Base-by-base conservation (phyloP, 2,888 invertebrate species). In the Tipula unca region DNA sequence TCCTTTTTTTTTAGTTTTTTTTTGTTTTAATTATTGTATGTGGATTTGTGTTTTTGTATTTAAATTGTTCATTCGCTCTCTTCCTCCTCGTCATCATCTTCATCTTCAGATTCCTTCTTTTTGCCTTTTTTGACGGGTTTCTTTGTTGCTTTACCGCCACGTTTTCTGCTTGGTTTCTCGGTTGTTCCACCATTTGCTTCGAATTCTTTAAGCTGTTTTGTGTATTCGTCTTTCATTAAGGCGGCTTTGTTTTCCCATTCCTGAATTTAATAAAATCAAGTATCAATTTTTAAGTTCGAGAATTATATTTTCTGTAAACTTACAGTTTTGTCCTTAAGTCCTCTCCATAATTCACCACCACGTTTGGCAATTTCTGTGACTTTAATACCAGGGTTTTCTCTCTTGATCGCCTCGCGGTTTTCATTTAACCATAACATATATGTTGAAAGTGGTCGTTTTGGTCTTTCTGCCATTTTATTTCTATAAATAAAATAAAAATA, bases 391-490 rank as follows among this genome's bases (percentile, higher is more conserved):
- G 99, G 98, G 92, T 96, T 94, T 85, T 98, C 96, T 42, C 94
- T 92, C 91, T 98, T 99, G 87, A 99, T 96, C 87, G 93, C 92
- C 88, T 97, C 96, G 88, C 99, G 93, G 86, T 93, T 94, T 88
- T 96, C 97, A 90, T 96, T 98, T 88, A 99, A 92, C 98, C 98
- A 99, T 88, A 99, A 90, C 95, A 99, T 97, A 90, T 97, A 99
- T 2, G 97, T 98, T 85, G 98, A 95, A 89, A 95, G 93, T 54
- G 98, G 96, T 89, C 98, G 94, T 92, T 99, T 99, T 85, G 99
- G 99, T 91, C 94, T 99, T 96, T 92, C 95, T 94, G 90, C 94
- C 95, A 92, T 96, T 94, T 92, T 96, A 93, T 48, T n/a, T 48
- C 69, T 69, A 3, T 25, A 69, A 25, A 69, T 25, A 25, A 69